These are phyloP conservation scores for Petroica traversi DNA, from an alignment of 2,113 vertebrate genomes.

Conservation along the genomic window DNA sequence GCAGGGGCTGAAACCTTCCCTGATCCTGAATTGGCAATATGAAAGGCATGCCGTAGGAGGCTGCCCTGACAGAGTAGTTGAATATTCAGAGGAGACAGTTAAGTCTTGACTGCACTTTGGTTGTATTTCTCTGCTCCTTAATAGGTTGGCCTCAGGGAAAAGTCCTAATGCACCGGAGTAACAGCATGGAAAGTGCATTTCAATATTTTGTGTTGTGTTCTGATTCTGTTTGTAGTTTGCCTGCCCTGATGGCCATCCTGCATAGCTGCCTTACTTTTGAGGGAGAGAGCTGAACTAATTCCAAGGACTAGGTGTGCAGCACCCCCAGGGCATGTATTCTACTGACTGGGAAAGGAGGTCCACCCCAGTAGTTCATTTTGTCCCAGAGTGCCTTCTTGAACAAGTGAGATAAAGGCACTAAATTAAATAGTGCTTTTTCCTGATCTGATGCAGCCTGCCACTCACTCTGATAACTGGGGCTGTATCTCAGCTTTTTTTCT, in stretches of 20 bases:
- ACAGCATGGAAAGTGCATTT: not conserved
- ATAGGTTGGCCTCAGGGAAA: not conserved
- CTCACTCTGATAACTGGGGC: not conserved
- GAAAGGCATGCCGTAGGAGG: not conserved
- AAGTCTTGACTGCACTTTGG: not conserved
- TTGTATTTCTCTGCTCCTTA: not conserved
- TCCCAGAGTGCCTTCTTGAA: not conserved
- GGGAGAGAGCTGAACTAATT: not conserved
- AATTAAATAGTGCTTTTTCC: not conserved
- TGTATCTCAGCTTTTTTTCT: not conserved
- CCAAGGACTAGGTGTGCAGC: not conserved
- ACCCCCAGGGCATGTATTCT: not conserved
- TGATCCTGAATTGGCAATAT: not conserved
- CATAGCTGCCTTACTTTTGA: not conserved
- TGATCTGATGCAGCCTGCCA: not conserved
- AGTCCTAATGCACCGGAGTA: not conserved
- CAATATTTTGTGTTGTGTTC: not conserved
- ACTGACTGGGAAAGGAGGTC: not conserved
- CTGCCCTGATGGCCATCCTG: not conserved
- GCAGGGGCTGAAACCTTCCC: not conserved
- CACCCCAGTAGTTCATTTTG: not conserved
- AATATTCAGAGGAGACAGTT: not conserved
- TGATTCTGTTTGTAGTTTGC: not conserved
- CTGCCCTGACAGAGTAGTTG: not conserved
- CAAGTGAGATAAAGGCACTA: not conserved